These are phyloP conservation scores for Hydropsyche betteni DNA, from an alignment of 2,888 invertebrate species.

Conservation along the genomic window DNA sequence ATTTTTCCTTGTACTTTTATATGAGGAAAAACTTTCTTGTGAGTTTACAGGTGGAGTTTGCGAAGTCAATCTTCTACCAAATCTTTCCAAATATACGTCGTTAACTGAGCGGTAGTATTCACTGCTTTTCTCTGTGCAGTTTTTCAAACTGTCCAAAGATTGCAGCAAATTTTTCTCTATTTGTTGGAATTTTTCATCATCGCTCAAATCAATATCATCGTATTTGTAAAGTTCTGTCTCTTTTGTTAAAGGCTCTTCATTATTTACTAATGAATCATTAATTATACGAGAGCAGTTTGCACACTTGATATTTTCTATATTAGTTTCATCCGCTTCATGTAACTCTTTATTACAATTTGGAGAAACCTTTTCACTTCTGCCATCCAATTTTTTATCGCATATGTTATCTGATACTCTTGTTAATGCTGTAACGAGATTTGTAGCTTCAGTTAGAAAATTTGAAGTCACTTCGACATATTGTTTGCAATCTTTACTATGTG, in stretches of 20 bases:
- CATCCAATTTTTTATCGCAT: background rate
- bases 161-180: constrained; percentile 44
- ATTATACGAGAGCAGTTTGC: constrained; percentile 43
- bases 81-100: constrained; percentile 37
- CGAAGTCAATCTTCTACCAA: constrained; percentile 14
- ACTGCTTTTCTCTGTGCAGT: constrained; percentile 36
- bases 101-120: constrained; percentile 44
- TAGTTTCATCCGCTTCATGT: constrained; percentile 47
- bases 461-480: constrained; percentile 58
- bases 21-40: no score
- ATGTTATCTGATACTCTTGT: constrained; percentile 53
- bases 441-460: constrained; percentile 60
- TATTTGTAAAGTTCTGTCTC: constrained; percentile 14
- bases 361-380: constrained; percentile 36
- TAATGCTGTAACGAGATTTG: constrained; percentile 57
- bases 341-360: constrained; percentile 48
- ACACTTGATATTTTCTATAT: constrained; percentile 5
- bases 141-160: constrained; percentile 44
- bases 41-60: no score
- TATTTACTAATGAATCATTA: constrained; percentile 49
- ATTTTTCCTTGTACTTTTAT: constrained; percentile 51
- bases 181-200: constrained; percentile 36
- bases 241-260: constrained; percentile 39
- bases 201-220: constrained; percentile 30
- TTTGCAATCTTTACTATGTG: constrained; percentile 49